Conservation (phyloP, 2,113 vertebrate species). For the Pterocles burchelli region DNA sequence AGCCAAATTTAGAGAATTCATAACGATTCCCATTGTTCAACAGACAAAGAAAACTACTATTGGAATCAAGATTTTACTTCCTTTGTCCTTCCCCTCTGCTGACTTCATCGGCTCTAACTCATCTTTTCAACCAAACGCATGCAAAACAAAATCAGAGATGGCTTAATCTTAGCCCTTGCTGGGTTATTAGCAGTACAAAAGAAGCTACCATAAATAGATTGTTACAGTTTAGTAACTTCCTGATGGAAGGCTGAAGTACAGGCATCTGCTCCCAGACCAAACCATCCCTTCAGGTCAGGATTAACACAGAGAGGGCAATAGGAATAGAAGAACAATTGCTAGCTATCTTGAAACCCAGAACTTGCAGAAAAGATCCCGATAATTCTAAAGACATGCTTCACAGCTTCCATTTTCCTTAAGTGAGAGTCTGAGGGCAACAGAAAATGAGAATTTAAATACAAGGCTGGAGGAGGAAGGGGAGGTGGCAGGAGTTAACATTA, state of each 20-base stretch:
- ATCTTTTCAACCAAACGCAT: background rate
- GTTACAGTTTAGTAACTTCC: constrained; percentile 54
- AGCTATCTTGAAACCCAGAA: background rate
- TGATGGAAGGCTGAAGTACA: constrained; percentile 16
- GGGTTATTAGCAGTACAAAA: constrained; percentile 54
- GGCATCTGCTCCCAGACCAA: constrained; percentile 24
- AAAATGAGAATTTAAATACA: background rate
- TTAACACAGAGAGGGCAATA: background rate
- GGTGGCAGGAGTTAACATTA: background rate
- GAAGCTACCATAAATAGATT: constrained; percentile 60
- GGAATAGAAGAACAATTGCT: background rate
- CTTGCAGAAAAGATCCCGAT: background rate
- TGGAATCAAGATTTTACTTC: constrained; percentile 58
- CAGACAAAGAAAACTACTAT: constrained; percentile 38
- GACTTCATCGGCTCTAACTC: constrained; percentile 13
- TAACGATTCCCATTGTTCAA: constrained; percentile 38
- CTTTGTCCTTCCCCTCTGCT: constrained; percentile 61
- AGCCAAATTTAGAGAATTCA: constrained; percentile 22
- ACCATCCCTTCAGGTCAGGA: background rate
- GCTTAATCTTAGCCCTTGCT: constrained; percentile 33
- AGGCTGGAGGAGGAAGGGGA: background rate
- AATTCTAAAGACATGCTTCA: background rate
- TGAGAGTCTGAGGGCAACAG: background rate
- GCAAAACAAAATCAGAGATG: constrained; percentile 30
- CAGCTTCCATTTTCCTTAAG: background rate